A percentile compares a stretch with the other conserved stretches of the same genome.
phyloP scores from a whole-genome alignment of 1,140 invertebrate genomes.

The Leptonema lineaticorne region DNA sequence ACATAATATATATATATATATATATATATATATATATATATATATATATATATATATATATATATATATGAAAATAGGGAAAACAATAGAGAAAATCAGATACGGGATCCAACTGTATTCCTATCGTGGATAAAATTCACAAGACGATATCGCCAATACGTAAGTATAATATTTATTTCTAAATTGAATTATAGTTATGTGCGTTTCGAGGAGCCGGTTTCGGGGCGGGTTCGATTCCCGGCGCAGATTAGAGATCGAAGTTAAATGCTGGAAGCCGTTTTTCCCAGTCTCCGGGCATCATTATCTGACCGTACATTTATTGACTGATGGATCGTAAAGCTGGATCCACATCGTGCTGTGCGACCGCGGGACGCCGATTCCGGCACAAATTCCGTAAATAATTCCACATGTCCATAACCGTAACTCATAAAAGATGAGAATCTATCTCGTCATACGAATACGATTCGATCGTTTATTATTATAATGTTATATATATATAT shows the following conservation, averaged over 20 bases:
- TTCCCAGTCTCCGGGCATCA: background rate
- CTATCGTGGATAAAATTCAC: background rate
- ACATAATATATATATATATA: background rate
- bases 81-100: too few species aligned
- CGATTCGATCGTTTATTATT: too few species aligned
- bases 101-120: background rate
- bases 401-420: background rate
- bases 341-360: background rate
- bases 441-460: too few species aligned
- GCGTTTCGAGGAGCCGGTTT: background rate
- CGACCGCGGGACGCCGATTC: background rate
- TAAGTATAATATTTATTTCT: constrained; percentile 1
- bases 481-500: too few species aligned
- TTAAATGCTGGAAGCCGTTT: constrained; percentile 31
- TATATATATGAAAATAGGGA: background rate
- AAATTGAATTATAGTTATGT: constrained; percentile 18
- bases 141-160: background rate
- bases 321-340: constrained; percentile 30
- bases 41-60: background rate
- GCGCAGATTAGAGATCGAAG: constrained; percentile 33
- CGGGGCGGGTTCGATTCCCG: constrained; percentile 25
- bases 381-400: background rate
- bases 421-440: constrained; percentile 11
- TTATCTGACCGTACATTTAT: constrained; percentile 37
- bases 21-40: background rate